A percentile compares a stretch with the other conserved stretches of the same genome.
These are phyloP conservation scores for Paraplagusia blochii DNA, from an alignment of 2,113 vertebrate genomes.

Conservation along the genomic window DNA sequence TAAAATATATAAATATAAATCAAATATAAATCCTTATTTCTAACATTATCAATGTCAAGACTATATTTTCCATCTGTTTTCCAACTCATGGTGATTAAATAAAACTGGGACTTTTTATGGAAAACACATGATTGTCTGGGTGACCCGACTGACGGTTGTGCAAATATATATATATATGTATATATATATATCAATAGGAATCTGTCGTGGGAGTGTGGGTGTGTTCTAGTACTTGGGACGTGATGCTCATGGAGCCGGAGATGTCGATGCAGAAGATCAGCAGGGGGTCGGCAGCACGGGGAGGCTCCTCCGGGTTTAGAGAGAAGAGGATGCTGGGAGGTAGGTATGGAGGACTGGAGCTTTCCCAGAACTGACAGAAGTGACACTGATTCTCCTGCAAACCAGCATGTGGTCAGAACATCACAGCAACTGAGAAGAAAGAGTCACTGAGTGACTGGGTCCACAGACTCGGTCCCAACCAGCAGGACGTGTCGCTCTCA, in stretches of 20 bases:
- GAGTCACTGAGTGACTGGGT: neutral
- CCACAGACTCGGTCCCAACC: neutral
- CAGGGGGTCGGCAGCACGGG: constrained; percentile 26
- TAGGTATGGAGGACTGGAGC: neutral
- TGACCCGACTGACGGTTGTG: too few relatives aligned
- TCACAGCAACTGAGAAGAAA: neutral
- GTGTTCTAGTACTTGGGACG: constrained; percentile 47
- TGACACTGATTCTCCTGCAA: constrained; percentile 60
- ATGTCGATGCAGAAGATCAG: constrained; percentile 72
- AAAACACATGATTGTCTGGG: too few relatives aligned
- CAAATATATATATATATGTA: too few relatives aligned
- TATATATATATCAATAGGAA: too few relatives aligned
- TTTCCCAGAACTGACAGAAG: constrained; percentile 56
- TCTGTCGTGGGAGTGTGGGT: neutral
- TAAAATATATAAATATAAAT: too few relatives aligned
- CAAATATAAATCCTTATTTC: too few relatives aligned
- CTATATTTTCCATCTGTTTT: too few relatives aligned
- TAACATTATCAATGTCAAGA: too few relatives aligned
- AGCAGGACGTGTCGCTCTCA: neutral
- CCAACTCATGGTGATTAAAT: too few relatives aligned
- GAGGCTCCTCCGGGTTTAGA: constrained; percentile 27
- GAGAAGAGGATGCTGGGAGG: constrained; percentile 47
- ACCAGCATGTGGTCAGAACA: neutral
- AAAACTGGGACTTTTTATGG: too few relatives aligned
- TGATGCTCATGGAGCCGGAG: constrained; percentile 70